Base-by-base conservation (phyloP, 2,888 invertebrate species). In the Lithophane semibrunnea region DNA sequence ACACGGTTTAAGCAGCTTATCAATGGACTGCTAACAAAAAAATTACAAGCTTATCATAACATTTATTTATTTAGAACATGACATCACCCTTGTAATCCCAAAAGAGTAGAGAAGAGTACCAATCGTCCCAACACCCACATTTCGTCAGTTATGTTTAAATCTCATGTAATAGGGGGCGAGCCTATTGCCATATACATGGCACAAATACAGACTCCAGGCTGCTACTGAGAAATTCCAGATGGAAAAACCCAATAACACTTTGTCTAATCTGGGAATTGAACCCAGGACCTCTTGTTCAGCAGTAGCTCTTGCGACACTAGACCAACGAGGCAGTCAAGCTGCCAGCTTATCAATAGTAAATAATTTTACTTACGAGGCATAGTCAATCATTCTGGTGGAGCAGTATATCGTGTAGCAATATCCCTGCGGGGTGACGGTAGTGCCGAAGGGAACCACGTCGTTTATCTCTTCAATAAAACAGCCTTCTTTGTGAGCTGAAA, bases 381-480 rank as follows among this genome's bases (percentile, higher is more conserved):
- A 96, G 68, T 91, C 78, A 0, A 96, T 83, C 75, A 88, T 73
- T 0, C 52, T 7, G n/a, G 54, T n/a, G 0, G 82, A 83, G 65
- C 96, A 96, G 2, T 86, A 78, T 75, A 96, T 93, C 10, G 94
- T 91, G 78, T 90, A 88, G 83, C 96, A 96, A 1, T 79, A 0
- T 0, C 95, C 95, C 1, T 92, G 67, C 0, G 95, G 95, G 0
- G 85, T 80, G 0, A 94, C 18, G 3, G 79, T 80, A 7, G 83
- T 63, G 0, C 93, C 94, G 52, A 90, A 95, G 0, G 94, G 92
- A 21, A 96, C 88, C 3, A 96, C 96, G 44, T 95, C 94, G 13
- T 94, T 90, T 2, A 96, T 86, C 76, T 95, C 95, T 49, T 89
- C 37, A 1, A 96, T 76, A 75, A 93, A 96, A 77, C 96, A 96